A percentile compares a stretch with the other conserved stretches of the same genome.
Evolutionary conservation across 2,888 invertebrate genomes (phyloP).

Genomic region (Zhengitettix transpicula): DNA sequence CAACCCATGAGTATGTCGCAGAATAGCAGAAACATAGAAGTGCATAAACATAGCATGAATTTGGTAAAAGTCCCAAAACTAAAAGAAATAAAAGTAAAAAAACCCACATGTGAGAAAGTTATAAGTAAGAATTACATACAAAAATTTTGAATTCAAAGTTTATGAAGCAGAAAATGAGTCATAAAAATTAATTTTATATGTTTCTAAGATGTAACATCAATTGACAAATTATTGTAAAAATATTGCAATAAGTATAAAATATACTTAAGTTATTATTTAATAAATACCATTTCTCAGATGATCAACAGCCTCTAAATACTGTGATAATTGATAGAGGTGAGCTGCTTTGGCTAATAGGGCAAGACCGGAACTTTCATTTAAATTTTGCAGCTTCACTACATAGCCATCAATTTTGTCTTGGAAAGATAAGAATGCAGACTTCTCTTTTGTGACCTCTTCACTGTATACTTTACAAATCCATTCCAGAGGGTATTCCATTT

Average conservation of each 20-base stretch:
- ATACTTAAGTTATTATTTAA: not conserved
- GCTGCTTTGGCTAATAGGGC: slow-evolving; percentile 44
- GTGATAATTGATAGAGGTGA: slow-evolving; percentile 30
- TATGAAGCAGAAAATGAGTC: no score
- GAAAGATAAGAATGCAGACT: not conserved
- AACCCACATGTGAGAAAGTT: no score
- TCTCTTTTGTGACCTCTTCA: slow-evolving; percentile 20
- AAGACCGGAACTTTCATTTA: slow-evolving; percentile 41
- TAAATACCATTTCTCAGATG: slow-evolving; percentile 27
- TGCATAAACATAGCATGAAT: slow-evolving; percentile 3
- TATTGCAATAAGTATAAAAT: no score
- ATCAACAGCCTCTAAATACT: slow-evolving; percentile 38
- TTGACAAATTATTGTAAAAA: no score
- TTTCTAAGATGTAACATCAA: no score
- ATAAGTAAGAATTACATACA: no score
- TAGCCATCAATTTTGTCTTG: slow-evolving; percentile 27
- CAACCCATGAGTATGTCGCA: slow-evolving; percentile 32
- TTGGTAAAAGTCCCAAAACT: slow-evolving; percentile 1
- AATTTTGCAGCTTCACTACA: slow-evolving; percentile 32
- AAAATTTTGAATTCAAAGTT: no score
- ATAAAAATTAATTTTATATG: no score
- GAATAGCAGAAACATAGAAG: slow-evolving; percentile 18
- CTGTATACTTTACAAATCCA: slow-evolving; percentile 44
- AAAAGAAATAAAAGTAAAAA: no score
- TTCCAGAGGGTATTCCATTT: slow-evolving; percentile 34